These are phyloP conservation scores for Brienomyrus brachyistius DNA, from an alignment of 2,113 vertebrate genomes.

Conservation along the genomic window DNA sequence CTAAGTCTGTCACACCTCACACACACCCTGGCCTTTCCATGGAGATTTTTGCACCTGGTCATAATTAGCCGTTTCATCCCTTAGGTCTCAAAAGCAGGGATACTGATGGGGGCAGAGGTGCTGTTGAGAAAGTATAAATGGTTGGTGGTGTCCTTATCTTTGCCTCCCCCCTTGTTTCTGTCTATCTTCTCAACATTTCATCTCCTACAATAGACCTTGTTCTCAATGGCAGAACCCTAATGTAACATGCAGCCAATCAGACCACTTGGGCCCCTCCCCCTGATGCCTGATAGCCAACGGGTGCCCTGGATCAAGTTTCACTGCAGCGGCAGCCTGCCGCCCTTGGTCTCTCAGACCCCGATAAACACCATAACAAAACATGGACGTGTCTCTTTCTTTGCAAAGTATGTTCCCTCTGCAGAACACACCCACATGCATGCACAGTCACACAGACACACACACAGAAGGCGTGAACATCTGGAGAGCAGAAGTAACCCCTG, in stretches of 20 bases:
- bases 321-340: neutral
- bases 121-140: neutral
- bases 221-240: neutral
- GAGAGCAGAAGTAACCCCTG: constrained; percentile 42
- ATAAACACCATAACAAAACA: neutral
- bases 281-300: neutral
- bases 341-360: neutral
- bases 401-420: neutral
- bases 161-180: neutral
- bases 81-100: neutral
- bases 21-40: neutral
- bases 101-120: neutral
- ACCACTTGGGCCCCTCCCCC: neutral
- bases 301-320: neutral
- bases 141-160: neutral
- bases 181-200: neutral
- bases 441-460: constrained; percentile 32
- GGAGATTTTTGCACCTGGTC: neutral
- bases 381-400: neutral
- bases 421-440: neutral
- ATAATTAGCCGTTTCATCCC: neutral
- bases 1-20: neutral
- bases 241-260: neutral
- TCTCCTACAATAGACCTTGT: neutral
- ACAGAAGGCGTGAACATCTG: constrained; percentile 52